These are phyloP conservation scores for Lissocephala sabroskyi DNA, from an alignment of 2,888 invertebrate species.

Conservation along the genomic window DNA sequence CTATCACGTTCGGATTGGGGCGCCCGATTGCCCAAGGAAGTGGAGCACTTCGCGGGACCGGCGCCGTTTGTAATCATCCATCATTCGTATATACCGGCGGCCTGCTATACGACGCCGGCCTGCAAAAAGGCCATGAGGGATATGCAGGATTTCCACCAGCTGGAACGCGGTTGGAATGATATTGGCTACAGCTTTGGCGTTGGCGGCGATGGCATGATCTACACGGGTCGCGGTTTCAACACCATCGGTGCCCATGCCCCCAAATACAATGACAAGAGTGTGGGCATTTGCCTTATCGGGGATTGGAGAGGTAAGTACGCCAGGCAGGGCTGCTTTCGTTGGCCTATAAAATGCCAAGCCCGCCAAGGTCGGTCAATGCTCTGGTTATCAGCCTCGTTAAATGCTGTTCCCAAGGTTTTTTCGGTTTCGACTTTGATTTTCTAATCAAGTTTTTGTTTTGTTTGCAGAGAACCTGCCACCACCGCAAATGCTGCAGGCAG, in stretches of 20 bases:
- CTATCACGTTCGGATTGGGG: constrained; percentile 76
- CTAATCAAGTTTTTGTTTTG: background rate
- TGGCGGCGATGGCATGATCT: constrained; percentile 81
- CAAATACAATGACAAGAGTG: constrained; percentile 78
- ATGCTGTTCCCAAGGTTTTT: background rate
- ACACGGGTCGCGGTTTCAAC: constrained; percentile 82
- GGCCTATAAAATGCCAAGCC: no score
- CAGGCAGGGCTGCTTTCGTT: no score
- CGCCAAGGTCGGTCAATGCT: no score
- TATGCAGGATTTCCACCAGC: constrained; percentile 80
- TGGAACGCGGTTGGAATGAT: constrained; percentile 78
- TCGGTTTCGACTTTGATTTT: constrained; percentile 1
- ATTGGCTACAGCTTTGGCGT: constrained; percentile 82
- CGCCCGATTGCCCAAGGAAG: constrained; percentile 73
- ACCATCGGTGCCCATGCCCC: constrained; percentile 81
- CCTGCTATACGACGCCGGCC: constrained; percentile 74
- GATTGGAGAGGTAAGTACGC: constrained; percentile 80
- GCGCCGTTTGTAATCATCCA: constrained; percentile 81
- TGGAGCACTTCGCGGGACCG: constrained; percentile 74
- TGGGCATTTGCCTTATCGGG: constrained; percentile 82
- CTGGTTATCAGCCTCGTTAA: no score
- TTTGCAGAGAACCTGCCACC: constrained; percentile 76
- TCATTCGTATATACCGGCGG: constrained; percentile 79
- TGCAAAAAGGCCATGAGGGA: constrained; percentile 77
- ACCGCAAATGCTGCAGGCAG: constrained; percentile 75